Evolutionary conservation across 2,797 vertebrate species (phyloP).

Genomic region (Rhynchonycteris naso): DNA sequence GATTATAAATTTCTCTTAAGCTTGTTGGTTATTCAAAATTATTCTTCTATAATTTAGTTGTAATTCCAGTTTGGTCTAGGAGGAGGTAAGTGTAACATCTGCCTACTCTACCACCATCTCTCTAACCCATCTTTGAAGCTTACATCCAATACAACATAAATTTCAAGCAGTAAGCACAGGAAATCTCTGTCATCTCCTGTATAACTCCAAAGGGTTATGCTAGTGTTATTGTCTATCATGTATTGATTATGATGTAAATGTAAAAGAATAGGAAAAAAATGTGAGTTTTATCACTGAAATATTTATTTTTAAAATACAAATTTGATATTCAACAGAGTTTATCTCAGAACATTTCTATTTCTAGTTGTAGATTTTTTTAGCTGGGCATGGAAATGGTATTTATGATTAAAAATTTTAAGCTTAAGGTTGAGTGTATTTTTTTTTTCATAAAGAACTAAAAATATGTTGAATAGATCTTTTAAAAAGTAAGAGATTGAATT

Average conservation of each 20-base stretch:
- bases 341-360: background rate
- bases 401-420: background rate
- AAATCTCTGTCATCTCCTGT: background rate
- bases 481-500: background rate
- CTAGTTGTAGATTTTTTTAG: background rate
- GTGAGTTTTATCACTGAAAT: background rate
- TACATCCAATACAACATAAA: background rate
- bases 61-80: too few species aligned
- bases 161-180: background rate
- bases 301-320: background rate
- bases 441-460: background rate
- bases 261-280: background rate
- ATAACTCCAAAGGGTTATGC: background rate
- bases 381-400: background rate
- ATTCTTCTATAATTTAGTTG: too few species aligned
- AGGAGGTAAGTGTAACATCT: too few species aligned
- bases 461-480: background rate
- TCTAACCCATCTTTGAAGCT: background rate
- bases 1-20: too few species aligned
- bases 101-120: too few species aligned
- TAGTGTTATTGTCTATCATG: background rate
- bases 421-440: background rate
- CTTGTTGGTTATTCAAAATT: too few species aligned
- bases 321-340: background rate
- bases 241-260: background rate